These are phyloP conservation scores for Drosophila cognata DNA, from an alignment of 2,888 invertebrate species.

Conservation along the genomic window DNA sequence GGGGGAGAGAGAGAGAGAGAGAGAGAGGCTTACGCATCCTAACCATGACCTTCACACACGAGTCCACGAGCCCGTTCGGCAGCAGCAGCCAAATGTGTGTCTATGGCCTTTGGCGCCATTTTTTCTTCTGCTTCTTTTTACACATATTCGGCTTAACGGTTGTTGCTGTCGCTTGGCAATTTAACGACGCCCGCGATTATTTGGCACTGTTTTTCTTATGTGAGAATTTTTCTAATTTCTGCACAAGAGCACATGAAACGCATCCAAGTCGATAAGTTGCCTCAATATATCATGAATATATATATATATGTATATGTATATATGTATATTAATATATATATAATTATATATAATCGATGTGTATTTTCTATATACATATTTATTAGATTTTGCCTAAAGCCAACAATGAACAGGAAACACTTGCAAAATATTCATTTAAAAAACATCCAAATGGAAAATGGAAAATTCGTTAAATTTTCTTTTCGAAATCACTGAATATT, in stretches of 20 bases:
- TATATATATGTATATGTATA: not conserved
- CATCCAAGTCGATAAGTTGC: not conserved
- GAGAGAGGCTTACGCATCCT: conserved; percentile 4
- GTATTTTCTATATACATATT: not conserved
- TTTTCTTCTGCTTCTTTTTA: not conserved
- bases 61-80: conserved; percentile 4
- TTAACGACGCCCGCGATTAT: not conserved
- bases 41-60: conserved; percentile 5
- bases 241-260: not conserved
- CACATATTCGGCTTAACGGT: conserved; percentile 1
- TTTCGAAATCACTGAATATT: not conserved
- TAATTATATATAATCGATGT: too few species aligned
- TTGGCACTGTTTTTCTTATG: not conserved
- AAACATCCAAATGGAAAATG: not conserved
- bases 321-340: not conserved
- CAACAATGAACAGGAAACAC: not conserved
- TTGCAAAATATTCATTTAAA: not conserved
- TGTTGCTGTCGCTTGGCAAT: not conserved
- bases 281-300: not conserved
- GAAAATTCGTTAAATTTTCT: not conserved
- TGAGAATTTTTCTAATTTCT: not conserved
- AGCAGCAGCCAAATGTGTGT: conserved; percentile 29
- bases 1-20: not conserved
- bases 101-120: conserved; percentile 28
- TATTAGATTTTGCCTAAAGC: not conserved